These are phyloP conservation scores for Probaryconus sp. DNA, from an alignment of 1,140 invertebrate genomes.

Conservation along the genomic window DNA sequence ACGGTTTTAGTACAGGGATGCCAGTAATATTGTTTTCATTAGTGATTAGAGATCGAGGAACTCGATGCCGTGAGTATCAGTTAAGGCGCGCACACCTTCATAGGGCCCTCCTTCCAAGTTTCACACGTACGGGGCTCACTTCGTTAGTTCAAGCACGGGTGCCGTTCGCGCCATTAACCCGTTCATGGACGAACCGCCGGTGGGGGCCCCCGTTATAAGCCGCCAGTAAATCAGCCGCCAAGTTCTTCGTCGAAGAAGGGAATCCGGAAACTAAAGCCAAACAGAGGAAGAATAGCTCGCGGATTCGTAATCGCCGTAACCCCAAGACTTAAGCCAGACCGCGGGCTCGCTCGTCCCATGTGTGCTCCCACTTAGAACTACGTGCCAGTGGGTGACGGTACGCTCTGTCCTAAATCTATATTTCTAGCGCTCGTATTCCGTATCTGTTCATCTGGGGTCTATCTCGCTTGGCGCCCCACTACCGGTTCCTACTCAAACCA, in stretches of 20 bases:
- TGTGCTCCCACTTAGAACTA: conserved; percentile 34
- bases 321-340: conserved; percentile 71
- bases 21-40: conserved; percentile 70
- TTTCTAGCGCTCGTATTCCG: conserved; percentile 70
- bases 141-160: conserved; percentile 43
- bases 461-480: conserved; percentile 42
- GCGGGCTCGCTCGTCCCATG: conserved; percentile 58
- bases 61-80: conserved; percentile 42
- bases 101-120: conserved; percentile 11
- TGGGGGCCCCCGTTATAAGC: conserved; percentile 69
- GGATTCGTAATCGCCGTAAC: conserved; percentile 74
- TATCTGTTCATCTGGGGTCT: conserved; percentile 76
- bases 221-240: conserved; percentile 71
- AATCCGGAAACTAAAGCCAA: conserved; percentile 74
- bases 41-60: conserved; percentile 62
- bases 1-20: conserved; percentile 63
- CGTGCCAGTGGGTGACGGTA: conserved; percentile 39
- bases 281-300: conserved; percentile 71
- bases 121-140: conserved; percentile 32
- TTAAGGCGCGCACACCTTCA: conserved; percentile 9
- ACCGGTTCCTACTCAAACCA: conserved; percentile 52
- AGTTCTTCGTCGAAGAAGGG: conserved; percentile 60
- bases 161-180: conserved; percentile 73
- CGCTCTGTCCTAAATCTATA: conserved; percentile 75
- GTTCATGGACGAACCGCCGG: conserved; percentile 73